phyloP scores from a whole-genome alignment of 2,888 invertebrate species.

The Auanema freiburgensis region DNA sequence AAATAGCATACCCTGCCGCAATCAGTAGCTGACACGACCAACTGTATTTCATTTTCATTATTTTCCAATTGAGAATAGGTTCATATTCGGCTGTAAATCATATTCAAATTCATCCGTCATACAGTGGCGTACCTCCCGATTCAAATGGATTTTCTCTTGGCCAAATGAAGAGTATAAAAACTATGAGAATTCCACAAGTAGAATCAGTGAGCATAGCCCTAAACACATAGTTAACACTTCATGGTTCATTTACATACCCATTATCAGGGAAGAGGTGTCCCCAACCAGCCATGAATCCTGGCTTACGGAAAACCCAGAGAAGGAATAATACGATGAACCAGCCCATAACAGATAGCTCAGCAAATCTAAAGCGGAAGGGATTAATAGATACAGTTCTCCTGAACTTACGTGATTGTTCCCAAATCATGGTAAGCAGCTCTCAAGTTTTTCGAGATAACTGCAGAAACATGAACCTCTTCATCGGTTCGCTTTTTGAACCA shows the following conservation, averaged over 20 bases:
- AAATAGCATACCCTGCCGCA: constrained; percentile 43
- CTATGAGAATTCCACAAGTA: constrained; percentile 28
- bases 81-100: neutral
- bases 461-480: constrained; percentile 23
- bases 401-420: neutral
- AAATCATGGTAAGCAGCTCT: neutral
- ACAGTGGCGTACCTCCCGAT: neutral
- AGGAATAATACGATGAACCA: constrained; percentile 15
- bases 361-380: constrained; percentile 9
- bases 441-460: constrained; percentile 19
- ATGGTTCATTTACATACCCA: constrained; percentile 1
- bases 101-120: neutral
- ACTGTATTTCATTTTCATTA: constrained; percentile 36
- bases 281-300: constrained; percentile 18
- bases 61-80: constrained; percentile 40
- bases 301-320: constrained; percentile 15
- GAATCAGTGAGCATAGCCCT: constrained; percentile 25
- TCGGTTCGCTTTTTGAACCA: constrained; percentile 20
- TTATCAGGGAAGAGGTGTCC: neutral
- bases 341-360: constrained; percentile 11
- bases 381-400: neutral
- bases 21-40: constrained; percentile 44
- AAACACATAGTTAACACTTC: neutral
- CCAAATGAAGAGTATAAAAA: constrained; percentile 35
- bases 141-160: constrained; percentile 19